Percentiles rank a stretch among this genome's conserved stretches.
These are phyloP conservation scores for Oncorhynchus clarkii DNA, from an alignment of 2,113 vertebrate species.

Conservation along the genomic window DNA sequence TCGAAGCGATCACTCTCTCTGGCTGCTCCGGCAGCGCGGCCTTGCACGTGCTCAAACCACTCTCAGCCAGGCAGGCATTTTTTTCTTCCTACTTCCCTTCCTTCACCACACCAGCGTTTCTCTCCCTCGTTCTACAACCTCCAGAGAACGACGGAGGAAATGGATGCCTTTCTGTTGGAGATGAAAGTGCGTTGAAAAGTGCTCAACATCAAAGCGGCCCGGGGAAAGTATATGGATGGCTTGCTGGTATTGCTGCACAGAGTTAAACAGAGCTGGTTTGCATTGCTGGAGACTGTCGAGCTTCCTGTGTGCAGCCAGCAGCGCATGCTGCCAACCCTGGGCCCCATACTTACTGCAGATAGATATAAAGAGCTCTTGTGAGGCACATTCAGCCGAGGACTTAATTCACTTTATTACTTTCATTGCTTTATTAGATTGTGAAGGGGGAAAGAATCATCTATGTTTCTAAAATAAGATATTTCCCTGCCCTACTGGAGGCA, in stretches of 20 bases:
- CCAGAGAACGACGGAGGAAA: constrained; percentile 36
- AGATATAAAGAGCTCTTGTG: constrained; percentile 34
- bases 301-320: constrained; percentile 34
- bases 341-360: constrained; percentile 21
- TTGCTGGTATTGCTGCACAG: constrained; percentile 22
- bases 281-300: constrained; percentile 17
- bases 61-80: not conserved
- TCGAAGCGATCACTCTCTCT: not conserved
- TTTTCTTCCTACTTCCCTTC: not conserved
- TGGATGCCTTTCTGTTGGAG: constrained; percentile 39
- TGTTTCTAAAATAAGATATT: constrained; percentile 35
- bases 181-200: constrained; percentile 40
- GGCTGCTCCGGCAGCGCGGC: not conserved
- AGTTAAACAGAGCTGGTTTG: constrained; percentile 23
- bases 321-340: not conserved
- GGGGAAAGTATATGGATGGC: constrained; percentile 15
- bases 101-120: not conserved
- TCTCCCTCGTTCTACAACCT: constrained; percentile 2
- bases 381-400: constrained; percentile 24
- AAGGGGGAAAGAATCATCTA: constrained; percentile 19
- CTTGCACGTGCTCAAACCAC: not conserved
- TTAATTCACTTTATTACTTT: constrained; percentile 50
- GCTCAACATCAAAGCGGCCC: constrained; percentile 37
- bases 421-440: constrained; percentile 55
- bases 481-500: constrained; percentile 14